These are phyloP conservation scores for Brachionus calyciflorus DNA, from an alignment of 1,140 invertebrate genomes.

Conservation along the genomic window DNA sequence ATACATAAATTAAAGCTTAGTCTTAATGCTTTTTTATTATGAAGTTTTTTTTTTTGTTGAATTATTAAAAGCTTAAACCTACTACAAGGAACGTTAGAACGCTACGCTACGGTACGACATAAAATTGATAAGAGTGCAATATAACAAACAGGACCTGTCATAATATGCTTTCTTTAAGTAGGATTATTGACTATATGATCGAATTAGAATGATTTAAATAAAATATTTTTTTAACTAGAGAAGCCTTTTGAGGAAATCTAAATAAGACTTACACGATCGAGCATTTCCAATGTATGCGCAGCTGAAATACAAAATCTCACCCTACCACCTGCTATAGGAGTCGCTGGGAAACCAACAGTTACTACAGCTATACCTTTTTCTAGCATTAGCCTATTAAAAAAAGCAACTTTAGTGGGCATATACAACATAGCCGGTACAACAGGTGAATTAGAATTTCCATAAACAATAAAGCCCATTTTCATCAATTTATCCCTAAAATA, in stretches of 20 bases:
- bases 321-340: conserved; percentile 84
- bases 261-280: conserved; percentile 71
- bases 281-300: conserved; percentile 87
- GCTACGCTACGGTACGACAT: no score
- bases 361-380: conserved; percentile 82
- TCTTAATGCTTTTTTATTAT: no score
- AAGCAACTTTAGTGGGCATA: conserved; percentile 83
- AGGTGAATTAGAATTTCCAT: conserved; percentile 93
- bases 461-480: conserved; percentile 87
- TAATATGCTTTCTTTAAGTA: no score
- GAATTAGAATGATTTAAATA: no score
- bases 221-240: no score
- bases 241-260: background rate
- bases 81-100: no score
- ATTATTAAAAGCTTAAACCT: no score
- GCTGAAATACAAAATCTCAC: conserved; percentile 94
- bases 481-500: conserved; percentile 82
- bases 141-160: no score
- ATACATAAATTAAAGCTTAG: no score
- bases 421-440: conserved; percentile 93
- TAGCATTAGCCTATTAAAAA: conserved; percentile 77
- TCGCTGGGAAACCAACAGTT: conserved; percentile 95
- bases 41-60: no score
- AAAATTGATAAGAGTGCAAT: no score
- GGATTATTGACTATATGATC: no score